These are phyloP conservation scores for Lepidurus apus DNA, from an alignment of 1,140 invertebrate species.

Conservation along the genomic window DNA sequence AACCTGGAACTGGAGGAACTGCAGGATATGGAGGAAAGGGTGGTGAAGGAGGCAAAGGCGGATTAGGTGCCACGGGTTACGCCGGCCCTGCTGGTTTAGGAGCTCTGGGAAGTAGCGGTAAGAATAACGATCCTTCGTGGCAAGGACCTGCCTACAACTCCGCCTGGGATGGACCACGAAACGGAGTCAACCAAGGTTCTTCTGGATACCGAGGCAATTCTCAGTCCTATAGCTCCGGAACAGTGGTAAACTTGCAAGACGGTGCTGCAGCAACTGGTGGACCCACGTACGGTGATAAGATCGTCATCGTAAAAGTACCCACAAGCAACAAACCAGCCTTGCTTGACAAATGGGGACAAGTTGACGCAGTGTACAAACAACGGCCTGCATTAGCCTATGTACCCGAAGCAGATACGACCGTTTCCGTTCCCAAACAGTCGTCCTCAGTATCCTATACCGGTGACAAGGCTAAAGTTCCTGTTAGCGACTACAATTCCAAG, in stretches of 20 bases:
- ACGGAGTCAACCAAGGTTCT: conserved; percentile 15
- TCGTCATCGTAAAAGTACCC: conserved; percentile 31
- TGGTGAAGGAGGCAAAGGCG: conserved; percentile 26
- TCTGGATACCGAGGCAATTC: not conserved
- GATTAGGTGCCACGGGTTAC: not conserved
- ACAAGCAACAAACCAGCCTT: conserved; percentile 32
- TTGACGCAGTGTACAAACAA: not conserved
- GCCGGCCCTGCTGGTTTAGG: conserved; percentile 26
- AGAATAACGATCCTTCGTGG: not conserved
- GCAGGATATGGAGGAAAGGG: conserved; percentile 24
- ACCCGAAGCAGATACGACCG: not conserved
- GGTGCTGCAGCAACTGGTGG: not conserved
- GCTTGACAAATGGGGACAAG: conserved; percentile 29
- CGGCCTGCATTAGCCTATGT: conserved; percentile 3
- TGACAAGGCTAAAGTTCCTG: not conserved
- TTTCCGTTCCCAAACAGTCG: not conserved
- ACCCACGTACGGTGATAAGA: conserved; percentile 30
- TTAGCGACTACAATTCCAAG: not conserved
- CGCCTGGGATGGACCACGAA: conserved; percentile 23
- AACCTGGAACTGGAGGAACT: conserved; percentile 10
- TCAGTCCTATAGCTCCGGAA: not conserved
- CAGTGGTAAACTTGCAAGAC: not conserved
- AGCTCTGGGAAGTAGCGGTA: not conserved
- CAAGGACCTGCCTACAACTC: conserved; percentile 25
- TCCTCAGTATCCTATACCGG: not conserved